These are phyloP conservation scores for Balaeniceps rex DNA, from an alignment of 2,113 vertebrate genomes.

Conservation along the genomic window DNA sequence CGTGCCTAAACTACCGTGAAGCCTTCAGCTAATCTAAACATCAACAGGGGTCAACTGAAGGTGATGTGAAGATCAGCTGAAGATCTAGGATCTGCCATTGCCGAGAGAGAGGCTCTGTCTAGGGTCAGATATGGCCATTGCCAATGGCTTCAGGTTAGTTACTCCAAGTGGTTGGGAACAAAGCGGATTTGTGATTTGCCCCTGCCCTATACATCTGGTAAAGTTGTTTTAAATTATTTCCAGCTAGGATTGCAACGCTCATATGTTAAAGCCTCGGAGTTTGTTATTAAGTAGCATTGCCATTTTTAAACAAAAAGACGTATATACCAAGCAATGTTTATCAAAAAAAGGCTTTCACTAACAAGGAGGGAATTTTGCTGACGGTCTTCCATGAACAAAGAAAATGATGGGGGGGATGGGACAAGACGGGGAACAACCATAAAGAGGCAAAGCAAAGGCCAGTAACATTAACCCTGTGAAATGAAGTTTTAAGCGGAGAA, in stretches of 20 bases:
- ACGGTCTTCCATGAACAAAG: slow-evolving; percentile 5
- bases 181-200: neutral
- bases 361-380: slow-evolving; percentile 20
- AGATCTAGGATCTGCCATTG: neutral
- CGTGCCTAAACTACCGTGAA: neutral
- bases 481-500: neutral
- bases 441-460: neutral
- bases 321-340: slow-evolving; percentile 37
- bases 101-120: neutral
- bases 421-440: neutral
- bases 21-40: neutral
- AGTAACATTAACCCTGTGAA: neutral
- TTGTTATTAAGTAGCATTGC: slow-evolving; percentile 57
- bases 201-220: neutral
- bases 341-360: slow-evolving; percentile 21
- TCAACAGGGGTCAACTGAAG: neutral
- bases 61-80: neutral
- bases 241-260: neutral
- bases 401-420: neutral
- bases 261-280: slow-evolving; percentile 10
- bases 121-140: neutral
- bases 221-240: slow-evolving; percentile 2
- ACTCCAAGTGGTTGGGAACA: neutral
- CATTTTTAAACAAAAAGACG: slow-evolving; percentile 57
- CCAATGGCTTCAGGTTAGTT: neutral